Evolutionary conservation across 2,888 invertebrate species (phyloP).

Genomic region (Troides aeacus): DNA sequence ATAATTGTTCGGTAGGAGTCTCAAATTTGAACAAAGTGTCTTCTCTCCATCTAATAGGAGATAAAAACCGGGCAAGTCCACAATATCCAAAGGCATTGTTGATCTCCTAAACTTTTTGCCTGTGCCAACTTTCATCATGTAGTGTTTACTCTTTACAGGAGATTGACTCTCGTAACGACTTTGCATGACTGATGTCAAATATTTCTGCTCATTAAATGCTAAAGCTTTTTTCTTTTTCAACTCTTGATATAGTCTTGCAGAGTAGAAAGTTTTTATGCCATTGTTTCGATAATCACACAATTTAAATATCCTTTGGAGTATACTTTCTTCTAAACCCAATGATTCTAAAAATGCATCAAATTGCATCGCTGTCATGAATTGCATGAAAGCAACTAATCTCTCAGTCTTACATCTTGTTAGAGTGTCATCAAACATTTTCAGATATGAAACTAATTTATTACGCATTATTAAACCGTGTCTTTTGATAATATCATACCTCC

Average conservation of each 20-base stretch:
- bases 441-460: constrained; percentile 84
- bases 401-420: constrained; percentile 79
- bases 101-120: constrained; percentile 58
- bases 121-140: constrained; percentile 41
- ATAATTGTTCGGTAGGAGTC: constrained; percentile 89
- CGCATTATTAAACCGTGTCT: constrained; percentile 89
- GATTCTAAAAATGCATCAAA: constrained; percentile 90
- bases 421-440: constrained; percentile 84
- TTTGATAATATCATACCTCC: constrained; percentile 86
- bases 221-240: constrained; percentile 82
- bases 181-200: constrained; percentile 55
- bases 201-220: constrained; percentile 72
- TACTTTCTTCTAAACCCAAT: constrained; percentile 84
- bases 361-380: constrained; percentile 85
- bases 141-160: constrained; percentile 49
- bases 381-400: constrained; percentile 86
- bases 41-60: constrained; percentile 85
- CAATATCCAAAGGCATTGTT: constrained; percentile 79
- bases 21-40: constrained; percentile 86
- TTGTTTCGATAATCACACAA: constrained; percentile 84
- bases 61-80: constrained; percentile 89
- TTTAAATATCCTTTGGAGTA: constrained; percentile 81
- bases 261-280: constrained; percentile 84
- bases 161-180: constrained; percentile 63
- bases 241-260: constrained; percentile 83